Percentiles rank a stretch among this genome's conserved stretches.
Conservation (phyloP, 2,113 vertebrate genomes). For the Bubo scandiacus region DNA sequence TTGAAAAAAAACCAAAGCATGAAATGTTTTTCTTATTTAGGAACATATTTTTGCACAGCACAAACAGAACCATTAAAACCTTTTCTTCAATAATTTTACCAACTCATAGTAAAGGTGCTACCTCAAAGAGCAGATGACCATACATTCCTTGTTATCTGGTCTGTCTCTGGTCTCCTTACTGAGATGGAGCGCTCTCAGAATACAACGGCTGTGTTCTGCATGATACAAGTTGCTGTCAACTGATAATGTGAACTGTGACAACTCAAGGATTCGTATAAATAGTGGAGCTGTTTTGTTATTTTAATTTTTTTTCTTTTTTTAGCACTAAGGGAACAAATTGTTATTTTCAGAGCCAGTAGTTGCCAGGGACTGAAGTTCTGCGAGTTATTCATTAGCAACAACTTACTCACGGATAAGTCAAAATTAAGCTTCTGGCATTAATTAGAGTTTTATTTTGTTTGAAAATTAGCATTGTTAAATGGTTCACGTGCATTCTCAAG, state of each 20-base stretch:
- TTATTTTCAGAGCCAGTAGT: not conserved
- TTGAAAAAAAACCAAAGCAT: not conserved
- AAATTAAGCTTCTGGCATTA: not conserved
- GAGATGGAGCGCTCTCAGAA: not conserved
- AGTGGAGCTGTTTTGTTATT: not conserved
- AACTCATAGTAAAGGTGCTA: not conserved
- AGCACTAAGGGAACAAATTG: not conserved
- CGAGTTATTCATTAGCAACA: not conserved
- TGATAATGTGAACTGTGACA: not conserved
- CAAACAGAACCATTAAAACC: not conserved
- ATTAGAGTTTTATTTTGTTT: slow-evolving; percentile 4
- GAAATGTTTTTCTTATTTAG: not conserved
- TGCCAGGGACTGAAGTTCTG: not conserved
- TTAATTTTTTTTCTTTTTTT: not conserved
- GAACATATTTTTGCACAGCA: not conserved
- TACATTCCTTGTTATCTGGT: not conserved
- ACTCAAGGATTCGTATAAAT: not conserved
- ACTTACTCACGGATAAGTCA: not conserved
- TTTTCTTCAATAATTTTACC: not conserved
- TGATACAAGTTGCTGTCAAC: not conserved
- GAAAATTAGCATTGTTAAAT: slow-evolving; percentile 9
- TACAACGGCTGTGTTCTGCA: not conserved
- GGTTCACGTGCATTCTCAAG: not conserved
- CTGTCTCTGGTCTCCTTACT: not conserved
- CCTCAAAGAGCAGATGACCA: not conserved